phyloP scores from a whole-genome alignment of 2,797 vertebrate species.

The Oophaga sylvatica region DNA sequence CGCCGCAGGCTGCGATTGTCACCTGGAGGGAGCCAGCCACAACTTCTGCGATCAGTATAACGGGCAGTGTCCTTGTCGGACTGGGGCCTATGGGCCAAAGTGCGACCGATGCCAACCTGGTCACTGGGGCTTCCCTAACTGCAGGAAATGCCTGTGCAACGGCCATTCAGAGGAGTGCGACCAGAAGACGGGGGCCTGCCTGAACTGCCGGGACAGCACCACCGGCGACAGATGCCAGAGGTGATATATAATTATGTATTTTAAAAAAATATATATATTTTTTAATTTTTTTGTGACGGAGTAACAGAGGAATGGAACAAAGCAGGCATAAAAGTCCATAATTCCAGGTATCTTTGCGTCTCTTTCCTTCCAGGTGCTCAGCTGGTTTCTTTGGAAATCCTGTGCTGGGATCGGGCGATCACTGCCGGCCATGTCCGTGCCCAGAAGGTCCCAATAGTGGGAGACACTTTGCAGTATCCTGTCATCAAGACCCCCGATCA shows the following conservation, averaged over 20 bases:
- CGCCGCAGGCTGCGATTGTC: slow-evolving; percentile 87
- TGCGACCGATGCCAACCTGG: slow-evolving; percentile 88
- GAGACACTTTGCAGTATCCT: slow-evolving; percentile 89
- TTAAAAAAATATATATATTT: no score
- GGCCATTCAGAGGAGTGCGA: slow-evolving; percentile 85
- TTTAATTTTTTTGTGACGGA: background rate
- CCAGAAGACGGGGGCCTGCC: slow-evolving; percentile 80
- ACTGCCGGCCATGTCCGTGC: slow-evolving; percentile 92
- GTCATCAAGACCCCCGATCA: slow-evolving; percentile 87
- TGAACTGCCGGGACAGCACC: slow-evolving; percentile 83
- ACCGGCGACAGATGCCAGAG: slow-evolving; percentile 87
- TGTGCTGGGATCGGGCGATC: slow-evolving; percentile 78
- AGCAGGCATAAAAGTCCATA: no score
- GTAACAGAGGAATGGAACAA: background rate
- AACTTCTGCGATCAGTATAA: slow-evolving; percentile 82
- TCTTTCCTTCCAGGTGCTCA: slow-evolving; percentile 78
- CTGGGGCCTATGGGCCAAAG: slow-evolving; percentile 83
- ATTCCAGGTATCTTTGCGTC: background rate
- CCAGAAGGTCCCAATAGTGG: slow-evolving; percentile 87
- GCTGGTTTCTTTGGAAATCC: slow-evolving; percentile 91
- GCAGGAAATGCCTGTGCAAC: slow-evolving; percentile 87
- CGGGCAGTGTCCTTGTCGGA: slow-evolving; percentile 87
- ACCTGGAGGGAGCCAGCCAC: slow-evolving; percentile 82
- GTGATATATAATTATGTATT: slow-evolving; percentile 66
- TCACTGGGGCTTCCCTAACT: slow-evolving; percentile 93